Percentiles rank a stretch among this genome's conserved stretches.
phyloP scores from a whole-genome alignment of 2,888 invertebrate genomes.

The Clivina fossor region DNA sequence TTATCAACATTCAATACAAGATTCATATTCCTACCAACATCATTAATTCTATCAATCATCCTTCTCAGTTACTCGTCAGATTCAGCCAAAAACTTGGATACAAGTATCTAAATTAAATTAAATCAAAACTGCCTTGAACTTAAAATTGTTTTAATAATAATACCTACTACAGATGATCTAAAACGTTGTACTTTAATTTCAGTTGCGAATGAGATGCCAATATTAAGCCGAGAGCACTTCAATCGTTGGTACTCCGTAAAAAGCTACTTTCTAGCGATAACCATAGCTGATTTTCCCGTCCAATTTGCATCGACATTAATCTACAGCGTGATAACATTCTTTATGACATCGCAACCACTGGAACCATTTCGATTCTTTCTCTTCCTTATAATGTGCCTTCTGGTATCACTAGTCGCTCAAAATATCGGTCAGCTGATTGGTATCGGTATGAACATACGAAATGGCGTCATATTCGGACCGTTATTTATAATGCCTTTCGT shows the following conservation, averaged over 20 bases:
- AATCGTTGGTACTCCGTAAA: constrained; percentile 69
- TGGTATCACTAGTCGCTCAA: constrained; percentile 83
- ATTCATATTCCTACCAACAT: too few species aligned
- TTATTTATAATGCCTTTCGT: constrained; percentile 84
- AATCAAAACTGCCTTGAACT: too few species aligned
- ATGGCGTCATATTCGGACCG: constrained; percentile 87
- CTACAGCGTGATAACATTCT: constrained; percentile 79
- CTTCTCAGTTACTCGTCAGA: too few species aligned
- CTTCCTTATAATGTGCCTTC: constrained; percentile 71
- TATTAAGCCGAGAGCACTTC: constrained; percentile 65
- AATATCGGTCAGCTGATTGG: constrained; percentile 85
- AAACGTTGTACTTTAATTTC: too few species aligned
- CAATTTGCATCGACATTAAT: constrained; percentile 62
- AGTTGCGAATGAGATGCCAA: constrained; percentile 64
- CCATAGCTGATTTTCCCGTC: constrained; percentile 66
- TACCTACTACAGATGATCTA: constrained; percentile 11
- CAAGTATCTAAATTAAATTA: too few species aligned
- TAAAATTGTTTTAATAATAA: background rate
- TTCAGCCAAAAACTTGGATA: too few species aligned
- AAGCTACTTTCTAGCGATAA: constrained; percentile 62
- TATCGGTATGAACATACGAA: constrained; percentile 75
- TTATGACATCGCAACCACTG: constrained; percentile 83
- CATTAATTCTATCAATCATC: too few species aligned
- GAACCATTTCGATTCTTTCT: constrained; percentile 71
- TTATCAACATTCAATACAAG: too few species aligned